These are phyloP conservation scores for Drosophila parabipectinata DNA, from an alignment of 1,140 invertebrate genomes.

Conservation along the genomic window DNA sequence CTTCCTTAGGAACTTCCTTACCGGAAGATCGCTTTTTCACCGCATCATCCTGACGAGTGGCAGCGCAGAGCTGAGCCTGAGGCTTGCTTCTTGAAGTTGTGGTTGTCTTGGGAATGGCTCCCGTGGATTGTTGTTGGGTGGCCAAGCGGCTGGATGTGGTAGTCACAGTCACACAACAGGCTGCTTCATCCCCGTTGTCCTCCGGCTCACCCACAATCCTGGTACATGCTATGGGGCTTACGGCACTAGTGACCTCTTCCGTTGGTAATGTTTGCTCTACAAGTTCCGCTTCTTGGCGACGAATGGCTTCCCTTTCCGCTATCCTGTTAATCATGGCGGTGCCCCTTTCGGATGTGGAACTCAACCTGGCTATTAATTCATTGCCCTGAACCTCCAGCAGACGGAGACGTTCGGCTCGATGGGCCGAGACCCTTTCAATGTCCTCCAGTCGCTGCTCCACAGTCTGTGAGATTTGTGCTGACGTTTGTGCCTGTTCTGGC, in stretches of 20 bases:
- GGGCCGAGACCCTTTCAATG: slow-evolving; percentile 85
- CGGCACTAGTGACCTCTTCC: slow-evolving; percentile 41
- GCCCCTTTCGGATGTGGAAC: slow-evolving; percentile 82
- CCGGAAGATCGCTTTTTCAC: slow-evolving; percentile 43
- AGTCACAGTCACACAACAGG: slow-evolving; percentile 63
- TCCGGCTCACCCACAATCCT: slow-evolving; percentile 50
- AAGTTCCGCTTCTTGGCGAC: slow-evolving; percentile 63
- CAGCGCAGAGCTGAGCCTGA: slow-evolving; percentile 58
- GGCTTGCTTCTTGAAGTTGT: slow-evolving; percentile 32
- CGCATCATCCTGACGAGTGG: slow-evolving; percentile 54
- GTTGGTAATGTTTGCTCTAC: slow-evolving; percentile 47
- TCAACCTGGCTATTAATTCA: slow-evolving; percentile 88
- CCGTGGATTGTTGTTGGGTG: slow-evolving; percentile 57
- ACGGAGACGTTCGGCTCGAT: slow-evolving; percentile 87
- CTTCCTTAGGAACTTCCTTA: slow-evolving; percentile 12
- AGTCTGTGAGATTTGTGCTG: slow-evolving; percentile 48
- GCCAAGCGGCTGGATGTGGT: slow-evolving; percentile 68
- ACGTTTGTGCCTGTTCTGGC: slow-evolving; percentile 10
- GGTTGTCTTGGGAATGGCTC: slow-evolving; percentile 62
- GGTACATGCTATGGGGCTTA: slow-evolving; percentile 52
- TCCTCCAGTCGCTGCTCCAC: slow-evolving; percentile 80
- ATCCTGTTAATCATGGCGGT: slow-evolving; percentile 83
- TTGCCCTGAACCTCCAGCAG: slow-evolving; percentile 89
- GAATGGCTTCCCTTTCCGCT: slow-evolving; percentile 64
- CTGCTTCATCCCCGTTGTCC: slow-evolving; percentile 29